Percentiles rank a stretch among this genome's conserved stretches.
These are phyloP conservation scores for Dromius quadrimaculatus DNA, from an alignment of 2,888 invertebrate genomes.

Conservation along the genomic window DNA sequence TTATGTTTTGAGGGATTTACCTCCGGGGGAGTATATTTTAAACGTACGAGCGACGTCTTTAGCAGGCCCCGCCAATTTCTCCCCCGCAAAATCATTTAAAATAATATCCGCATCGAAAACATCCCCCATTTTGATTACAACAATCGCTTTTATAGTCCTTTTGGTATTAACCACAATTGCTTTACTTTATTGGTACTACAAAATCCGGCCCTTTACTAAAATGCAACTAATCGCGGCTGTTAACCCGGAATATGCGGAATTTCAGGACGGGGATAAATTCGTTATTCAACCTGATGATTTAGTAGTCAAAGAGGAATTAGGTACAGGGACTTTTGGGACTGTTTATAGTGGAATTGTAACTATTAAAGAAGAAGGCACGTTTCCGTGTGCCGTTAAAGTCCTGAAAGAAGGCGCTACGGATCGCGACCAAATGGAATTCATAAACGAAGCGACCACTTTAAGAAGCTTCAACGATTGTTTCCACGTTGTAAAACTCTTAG, in stretches of 20 bases:
- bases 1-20: slow-evolving; percentile 63
- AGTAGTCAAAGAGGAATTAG: slow-evolving; percentile 70
- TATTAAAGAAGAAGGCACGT: slow-evolving; percentile 61
- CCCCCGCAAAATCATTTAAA: slow-evolving; percentile 57
- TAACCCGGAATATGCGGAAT: slow-evolving; percentile 76
- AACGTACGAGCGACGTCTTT: slow-evolving; percentile 72
- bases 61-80: slow-evolving; percentile 69
- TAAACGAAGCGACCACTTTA: slow-evolving; percentile 81
- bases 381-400: slow-evolving; percentile 74
- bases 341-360: slow-evolving; percentile 74
- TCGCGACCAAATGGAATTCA: slow-evolving; percentile 72
- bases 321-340: slow-evolving; percentile 81
- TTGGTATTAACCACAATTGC: slow-evolving; percentile 56
- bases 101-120: slow-evolving; percentile 52
- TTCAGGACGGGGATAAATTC: slow-evolving; percentile 79
- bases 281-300: slow-evolving; percentile 75
- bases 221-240: slow-evolving; percentile 69
- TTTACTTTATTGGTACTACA: slow-evolving; percentile 60
- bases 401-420: slow-evolving; percentile 71
- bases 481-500: slow-evolving; percentile 77
- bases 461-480: slow-evolving; percentile 75
- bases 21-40: slow-evolving; percentile 72
- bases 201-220: slow-evolving; percentile 60
- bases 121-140: slow-evolving; percentile 53
- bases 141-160: slow-evolving; percentile 55